Evolutionary conservation across 2,888 invertebrate genomes (phyloP).

Genomic region (Encarsia formosa): DNA sequence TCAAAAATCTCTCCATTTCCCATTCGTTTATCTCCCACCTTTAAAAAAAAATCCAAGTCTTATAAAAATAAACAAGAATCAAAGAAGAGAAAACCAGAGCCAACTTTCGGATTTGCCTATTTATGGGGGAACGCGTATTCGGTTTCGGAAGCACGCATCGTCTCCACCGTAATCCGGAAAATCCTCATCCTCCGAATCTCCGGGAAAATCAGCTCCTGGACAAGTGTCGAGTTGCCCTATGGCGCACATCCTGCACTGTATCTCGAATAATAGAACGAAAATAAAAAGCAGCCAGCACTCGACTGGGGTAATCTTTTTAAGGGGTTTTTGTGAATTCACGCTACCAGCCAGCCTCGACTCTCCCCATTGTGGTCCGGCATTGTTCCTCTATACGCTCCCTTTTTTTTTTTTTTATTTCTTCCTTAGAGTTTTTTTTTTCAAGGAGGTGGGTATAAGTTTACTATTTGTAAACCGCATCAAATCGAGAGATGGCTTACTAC

Average conservation of each 20-base stretch:
- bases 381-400: not conserved
- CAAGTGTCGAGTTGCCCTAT: conserved; percentile 22
- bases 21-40: too few relatives aligned
- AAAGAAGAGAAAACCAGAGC: too few relatives aligned
- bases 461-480: conserved; percentile 36
- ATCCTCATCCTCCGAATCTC: conserved; percentile 2
- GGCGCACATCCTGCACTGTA: not conserved
- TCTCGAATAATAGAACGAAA: not conserved
- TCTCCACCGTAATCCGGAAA: not conserved
- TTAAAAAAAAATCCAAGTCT: too few relatives aligned
- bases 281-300: conserved; percentile 14
- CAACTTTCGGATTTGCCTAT: too few relatives aligned
- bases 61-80: too few relatives aligned
- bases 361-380: conserved; percentile 14
- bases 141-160: conserved; percentile 19
- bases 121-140: too few relatives aligned
- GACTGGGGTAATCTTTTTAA: conserved; percentile 27
- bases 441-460: conserved; percentile 36
- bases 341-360: not conserved
- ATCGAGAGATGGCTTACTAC: conserved; percentile 21
- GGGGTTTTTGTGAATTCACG: conserved; percentile 6
- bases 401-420: not conserved
- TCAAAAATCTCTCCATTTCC: too few relatives aligned
- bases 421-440: not conserved
- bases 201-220: conserved; percentile 13